Evolutionary conservation across 1,140 invertebrate genomes (phyloP).

Genomic region (Lasioglossum baleicum): DNA sequence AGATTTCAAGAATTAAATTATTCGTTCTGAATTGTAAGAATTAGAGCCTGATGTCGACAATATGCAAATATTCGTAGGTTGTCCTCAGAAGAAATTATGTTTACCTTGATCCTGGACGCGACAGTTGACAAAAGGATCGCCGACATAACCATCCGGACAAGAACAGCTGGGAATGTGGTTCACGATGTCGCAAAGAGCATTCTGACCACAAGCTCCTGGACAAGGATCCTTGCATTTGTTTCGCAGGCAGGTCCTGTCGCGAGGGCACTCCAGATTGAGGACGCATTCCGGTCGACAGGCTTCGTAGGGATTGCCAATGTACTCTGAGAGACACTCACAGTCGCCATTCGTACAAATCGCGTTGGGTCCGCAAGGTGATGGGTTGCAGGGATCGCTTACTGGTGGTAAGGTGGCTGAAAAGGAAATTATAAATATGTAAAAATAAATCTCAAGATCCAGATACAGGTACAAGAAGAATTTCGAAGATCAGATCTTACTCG

Average conservation of each 20-base stretch:
- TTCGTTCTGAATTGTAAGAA: no score
- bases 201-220: constrained; percentile 89
- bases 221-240: constrained; percentile 92
- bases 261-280: constrained; percentile 88
- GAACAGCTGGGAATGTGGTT: constrained; percentile 92
- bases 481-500: constrained; percentile 64
- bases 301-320: constrained; percentile 89
- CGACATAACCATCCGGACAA: constrained; percentile 87
- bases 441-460: no score
- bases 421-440: background rate
- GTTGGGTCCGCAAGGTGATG: constrained; percentile 90
- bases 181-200: constrained; percentile 90
- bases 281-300: constrained; percentile 91
- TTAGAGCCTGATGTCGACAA: no score
- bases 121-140: constrained; percentile 90
- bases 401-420: constrained; percentile 67
- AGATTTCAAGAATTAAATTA: no score
- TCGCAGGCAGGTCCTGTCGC: constrained; percentile 89
- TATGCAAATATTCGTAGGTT: no score
- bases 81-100: background rate
- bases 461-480: no score
- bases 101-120: constrained; percentile 72
- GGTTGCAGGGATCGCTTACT: constrained; percentile 85
- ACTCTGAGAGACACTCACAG: constrained; percentile 87
- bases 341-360: constrained; percentile 85